Conservation (phyloP, 2,113 vertebrate genomes). For the Ondatra zibethicus region DNA sequence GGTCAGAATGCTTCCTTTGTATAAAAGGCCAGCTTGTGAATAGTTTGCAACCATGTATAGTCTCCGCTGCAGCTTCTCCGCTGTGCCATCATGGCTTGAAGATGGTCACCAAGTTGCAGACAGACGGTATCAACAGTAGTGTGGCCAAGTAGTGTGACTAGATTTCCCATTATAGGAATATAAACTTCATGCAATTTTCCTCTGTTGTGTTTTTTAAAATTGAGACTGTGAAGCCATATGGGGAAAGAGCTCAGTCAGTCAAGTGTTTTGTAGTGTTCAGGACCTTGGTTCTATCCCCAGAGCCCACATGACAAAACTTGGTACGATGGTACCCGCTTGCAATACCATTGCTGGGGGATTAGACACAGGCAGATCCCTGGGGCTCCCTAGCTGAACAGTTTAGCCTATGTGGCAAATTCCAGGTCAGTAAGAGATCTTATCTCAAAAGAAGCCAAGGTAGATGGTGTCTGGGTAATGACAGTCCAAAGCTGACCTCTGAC, state of each 20-base stretch:
- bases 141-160: background rate
- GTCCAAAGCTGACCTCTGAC: background rate
- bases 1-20: background rate
- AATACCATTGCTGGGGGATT: background rate
- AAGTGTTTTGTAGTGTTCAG: background rate
- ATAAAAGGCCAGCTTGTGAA: background rate
- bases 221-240: background rate
- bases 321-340: background rate
- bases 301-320: background rate
- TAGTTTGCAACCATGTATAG: background rate
- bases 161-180: background rate
- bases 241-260: background rate
- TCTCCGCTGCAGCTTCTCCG: background rate
- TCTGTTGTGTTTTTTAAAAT: background rate
- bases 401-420: background rate
- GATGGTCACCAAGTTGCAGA: background rate
- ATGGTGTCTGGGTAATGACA: background rate
- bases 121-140: background rate
- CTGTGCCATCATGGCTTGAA: background rate
- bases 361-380: background rate
- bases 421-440: background rate
- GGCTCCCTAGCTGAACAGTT: too few relatives aligned
- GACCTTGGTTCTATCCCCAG: background rate
- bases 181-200: conserved; percentile 16
- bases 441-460: background rate